Evolutionary conservation across 1,140 invertebrate genomes (phyloP).

Genomic region (Oscheius sp.): DNA sequence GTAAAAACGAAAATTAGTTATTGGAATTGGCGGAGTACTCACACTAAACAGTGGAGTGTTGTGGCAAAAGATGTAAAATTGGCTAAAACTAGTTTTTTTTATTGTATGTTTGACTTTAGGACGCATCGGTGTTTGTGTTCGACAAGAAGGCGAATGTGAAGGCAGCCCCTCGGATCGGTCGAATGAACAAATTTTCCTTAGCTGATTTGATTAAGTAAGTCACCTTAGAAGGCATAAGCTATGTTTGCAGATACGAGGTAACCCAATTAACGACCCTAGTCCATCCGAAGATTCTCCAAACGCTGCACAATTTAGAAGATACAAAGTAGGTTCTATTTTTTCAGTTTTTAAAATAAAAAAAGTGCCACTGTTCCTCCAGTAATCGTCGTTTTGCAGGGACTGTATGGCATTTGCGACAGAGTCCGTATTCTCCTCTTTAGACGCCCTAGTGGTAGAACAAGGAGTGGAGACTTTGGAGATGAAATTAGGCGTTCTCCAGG

Average conservation of each 20-base stretch:
- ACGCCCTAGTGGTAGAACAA: constrained; percentile 31
- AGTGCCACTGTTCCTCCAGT: background rate
- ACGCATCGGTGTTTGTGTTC: constrained; percentile 63
- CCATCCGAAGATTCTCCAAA: constrained; percentile 62
- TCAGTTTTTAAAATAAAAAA: background rate
- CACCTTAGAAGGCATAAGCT: background rate
- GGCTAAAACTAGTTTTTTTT: background rate
- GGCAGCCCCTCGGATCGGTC: constrained; percentile 40
- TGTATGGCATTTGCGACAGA: constrained; percentile 40
- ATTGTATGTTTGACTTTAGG: constrained; percentile 48
- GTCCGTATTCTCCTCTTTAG: constrained; percentile 23
- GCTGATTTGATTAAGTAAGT: constrained; percentile 47
- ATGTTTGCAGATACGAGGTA: constrained; percentile 57
- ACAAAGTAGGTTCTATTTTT: constrained; percentile 60
- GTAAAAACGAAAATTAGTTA: background rate
- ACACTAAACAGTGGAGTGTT: too few species aligned
- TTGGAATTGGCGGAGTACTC: too few species aligned
- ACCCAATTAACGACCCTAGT: constrained; percentile 58
- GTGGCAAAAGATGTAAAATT: too few species aligned
- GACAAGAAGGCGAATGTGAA: constrained; percentile 63
- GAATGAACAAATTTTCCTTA: constrained; percentile 58
- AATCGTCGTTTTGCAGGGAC: constrained; percentile 27
- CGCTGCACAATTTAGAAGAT: constrained; percentile 63
- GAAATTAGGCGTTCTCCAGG: constrained; percentile 42
- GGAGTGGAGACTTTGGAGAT: constrained; percentile 36